A percentile compares a stretch with the other conserved stretches of the same genome.
phyloP scores from a whole-genome alignment of 2,888 invertebrate species.

The Aradus depressus region DNA sequence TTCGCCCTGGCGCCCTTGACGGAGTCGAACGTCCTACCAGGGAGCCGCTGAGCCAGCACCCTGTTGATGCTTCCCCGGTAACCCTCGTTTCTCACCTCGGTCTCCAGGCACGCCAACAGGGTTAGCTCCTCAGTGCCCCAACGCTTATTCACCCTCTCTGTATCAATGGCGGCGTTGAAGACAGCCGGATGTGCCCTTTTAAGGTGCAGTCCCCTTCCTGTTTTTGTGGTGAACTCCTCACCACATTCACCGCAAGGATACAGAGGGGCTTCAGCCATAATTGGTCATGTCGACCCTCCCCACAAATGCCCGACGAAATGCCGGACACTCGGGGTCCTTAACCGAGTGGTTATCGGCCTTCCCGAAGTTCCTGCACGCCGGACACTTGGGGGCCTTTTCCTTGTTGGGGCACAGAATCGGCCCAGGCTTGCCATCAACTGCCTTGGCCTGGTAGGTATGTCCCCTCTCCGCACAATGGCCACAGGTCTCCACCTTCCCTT shows the following conservation, averaged over 20 bases:
- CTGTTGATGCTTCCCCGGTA: not conserved
- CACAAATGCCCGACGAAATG: not conserved
- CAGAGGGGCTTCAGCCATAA: not conserved
- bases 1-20: not conserved
- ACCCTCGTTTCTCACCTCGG: not conserved
- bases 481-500: not conserved
- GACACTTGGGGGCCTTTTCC: too few relatives aligned
- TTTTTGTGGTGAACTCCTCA: not conserved
- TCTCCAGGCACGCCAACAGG: not conserved
- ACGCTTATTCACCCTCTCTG: not conserved
- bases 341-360: too few relatives aligned
- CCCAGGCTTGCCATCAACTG: too few relatives aligned
- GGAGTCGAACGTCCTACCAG: not conserved
- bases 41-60: not conserved
- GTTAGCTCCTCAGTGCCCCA: not conserved
- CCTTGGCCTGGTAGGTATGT: too few relatives aligned
- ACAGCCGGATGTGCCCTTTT: not conserved
- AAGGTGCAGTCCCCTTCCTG: not conserved
- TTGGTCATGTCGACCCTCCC: not conserved
- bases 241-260: not conserved
- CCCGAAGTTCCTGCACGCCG: too few relatives aligned
- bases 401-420: too few relatives aligned
- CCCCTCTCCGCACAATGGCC: not conserved
- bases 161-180: not conserved
- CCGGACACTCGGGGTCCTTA: not conserved